Conservation (phyloP, 2,888 invertebrate species). For the Tricholauxania praeusta region DNA sequence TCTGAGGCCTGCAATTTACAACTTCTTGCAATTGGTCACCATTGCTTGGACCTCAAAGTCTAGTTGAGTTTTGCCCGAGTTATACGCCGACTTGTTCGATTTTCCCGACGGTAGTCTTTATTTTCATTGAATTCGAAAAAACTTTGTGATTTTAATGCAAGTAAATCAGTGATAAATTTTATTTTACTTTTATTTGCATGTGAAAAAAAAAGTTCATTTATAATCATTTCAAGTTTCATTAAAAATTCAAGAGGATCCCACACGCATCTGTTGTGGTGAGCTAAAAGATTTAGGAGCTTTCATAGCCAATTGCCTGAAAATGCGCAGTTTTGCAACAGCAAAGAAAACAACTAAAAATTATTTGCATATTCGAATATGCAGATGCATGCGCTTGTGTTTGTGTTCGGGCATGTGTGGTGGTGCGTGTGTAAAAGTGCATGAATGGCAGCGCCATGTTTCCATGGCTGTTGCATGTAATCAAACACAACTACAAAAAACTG, state of each 20-base stretch:
- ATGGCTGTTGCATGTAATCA: slow-evolving; percentile 27
- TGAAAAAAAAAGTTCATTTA: too few relatives aligned
- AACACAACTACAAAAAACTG: slow-evolving; percentile 19
- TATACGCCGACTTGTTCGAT: too few relatives aligned
- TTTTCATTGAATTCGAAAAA: too few relatives aligned
- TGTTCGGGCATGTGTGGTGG: slow-evolving; percentile 2
- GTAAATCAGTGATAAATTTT: too few relatives aligned
- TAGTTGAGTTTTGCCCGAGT: too few relatives aligned
- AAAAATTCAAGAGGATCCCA: slow-evolving; percentile 14
- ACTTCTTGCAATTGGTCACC: too few relatives aligned
- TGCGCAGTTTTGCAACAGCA: not conserved
- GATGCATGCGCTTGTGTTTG: not conserved
- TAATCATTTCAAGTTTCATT: not conserved
- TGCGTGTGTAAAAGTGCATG: not conserved
- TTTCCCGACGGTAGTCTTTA: too few relatives aligned
- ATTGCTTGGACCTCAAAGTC: too few relatives aligned
- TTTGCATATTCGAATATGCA: slow-evolving; percentile 1
- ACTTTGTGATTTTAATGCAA: too few relatives aligned
- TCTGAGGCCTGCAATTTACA: too few relatives aligned
- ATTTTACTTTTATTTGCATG: too few relatives aligned
- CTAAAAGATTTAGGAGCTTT: slow-evolving; percentile 27
- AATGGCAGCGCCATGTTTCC: slow-evolving; percentile 26
- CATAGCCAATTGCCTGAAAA: slow-evolving; percentile 21
- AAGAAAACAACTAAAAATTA: slow-evolving; percentile 26
- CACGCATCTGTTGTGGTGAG: slow-evolving; percentile 20